Conservation (phyloP, 2,113 vertebrate species). For the Pomatostomus ruficeps region DNA sequence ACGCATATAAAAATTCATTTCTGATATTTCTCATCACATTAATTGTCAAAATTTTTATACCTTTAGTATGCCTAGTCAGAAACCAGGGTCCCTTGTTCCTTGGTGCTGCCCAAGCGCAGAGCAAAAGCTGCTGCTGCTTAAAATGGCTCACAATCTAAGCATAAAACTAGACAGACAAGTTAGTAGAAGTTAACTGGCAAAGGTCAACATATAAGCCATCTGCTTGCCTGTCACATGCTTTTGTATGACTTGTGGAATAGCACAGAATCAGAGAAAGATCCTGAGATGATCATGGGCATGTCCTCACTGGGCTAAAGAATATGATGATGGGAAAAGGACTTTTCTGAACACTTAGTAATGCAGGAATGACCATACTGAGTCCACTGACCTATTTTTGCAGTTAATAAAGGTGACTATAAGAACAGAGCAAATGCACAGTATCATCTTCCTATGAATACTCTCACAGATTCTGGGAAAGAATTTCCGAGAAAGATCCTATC, state of each 20-base stretch:
- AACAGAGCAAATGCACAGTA: not conserved
- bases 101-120: not conserved
- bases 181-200: not conserved
- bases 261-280: not conserved
- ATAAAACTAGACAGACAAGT: not conserved
- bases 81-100: not conserved
- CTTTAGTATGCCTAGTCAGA: not conserved
- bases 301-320: not conserved
- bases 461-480: not conserved
- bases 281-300: not conserved
- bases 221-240: not conserved
- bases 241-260: not conserved
- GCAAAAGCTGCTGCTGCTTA: not conserved
- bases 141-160: not conserved
- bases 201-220: not conserved
- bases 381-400: not conserved
- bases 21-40: not conserved
- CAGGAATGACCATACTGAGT: not conserved
- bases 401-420: not conserved
- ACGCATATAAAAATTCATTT: not conserved
- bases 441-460: not conserved
- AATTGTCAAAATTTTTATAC: not conserved
- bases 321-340: not conserved
- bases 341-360: not conserved
- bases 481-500: not conserved